These are phyloP conservation scores for Rambutsinella grinnellia DNA, from an alignment of 2,888 invertebrate species.

Conservation along the genomic window DNA sequence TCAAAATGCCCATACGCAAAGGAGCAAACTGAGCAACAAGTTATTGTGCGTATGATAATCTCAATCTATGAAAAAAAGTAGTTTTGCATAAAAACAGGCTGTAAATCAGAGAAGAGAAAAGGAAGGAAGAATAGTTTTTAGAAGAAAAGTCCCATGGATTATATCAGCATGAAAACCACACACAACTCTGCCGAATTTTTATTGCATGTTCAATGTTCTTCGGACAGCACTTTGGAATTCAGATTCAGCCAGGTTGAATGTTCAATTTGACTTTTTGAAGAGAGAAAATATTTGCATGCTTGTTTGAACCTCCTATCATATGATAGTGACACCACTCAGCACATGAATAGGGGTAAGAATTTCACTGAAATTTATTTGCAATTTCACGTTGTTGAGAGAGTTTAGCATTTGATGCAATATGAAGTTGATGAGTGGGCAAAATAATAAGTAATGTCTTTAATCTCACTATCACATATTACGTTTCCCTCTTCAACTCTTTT, in stretches of 20 bases:
- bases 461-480: too few species aligned
- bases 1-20: too few species aligned
- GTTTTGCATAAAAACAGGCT: conserved; percentile 27
- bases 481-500: too few species aligned
- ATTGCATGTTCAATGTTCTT: conserved; percentile 33
- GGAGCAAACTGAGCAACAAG: background rate
- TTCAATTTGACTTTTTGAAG: background rate
- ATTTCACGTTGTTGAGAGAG: background rate
- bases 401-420: too few species aligned
- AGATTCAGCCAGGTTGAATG: too few species aligned
- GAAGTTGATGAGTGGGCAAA: background rate
- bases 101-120: conserved; percentile 12
- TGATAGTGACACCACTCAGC: too few species aligned
- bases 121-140: background rate
- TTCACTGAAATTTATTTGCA: background rate
- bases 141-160: background rate
- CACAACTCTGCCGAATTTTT: conserved; percentile 11
- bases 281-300: background rate
- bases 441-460: background rate
- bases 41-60: background rate
- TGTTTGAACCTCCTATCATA: too few species aligned
- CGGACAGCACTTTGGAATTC: conserved; percentile 11
- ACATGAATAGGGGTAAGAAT: too few species aligned
- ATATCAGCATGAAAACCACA: background rate
- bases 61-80: background rate